Evolutionary conservation across 1,140 invertebrate genomes (phyloP).

Genomic region (Frieseomelitta varia): DNA sequence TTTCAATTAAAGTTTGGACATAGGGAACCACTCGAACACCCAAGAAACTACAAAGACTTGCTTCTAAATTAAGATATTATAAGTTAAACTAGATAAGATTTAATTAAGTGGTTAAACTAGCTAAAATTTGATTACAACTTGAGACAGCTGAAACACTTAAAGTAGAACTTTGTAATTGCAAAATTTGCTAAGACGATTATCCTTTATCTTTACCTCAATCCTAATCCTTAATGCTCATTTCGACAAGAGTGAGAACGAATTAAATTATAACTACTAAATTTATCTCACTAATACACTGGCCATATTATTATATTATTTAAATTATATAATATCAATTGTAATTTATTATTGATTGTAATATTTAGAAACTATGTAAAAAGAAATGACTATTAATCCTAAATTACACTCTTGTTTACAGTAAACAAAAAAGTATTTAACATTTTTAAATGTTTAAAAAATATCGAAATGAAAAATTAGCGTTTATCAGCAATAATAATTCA

Average conservation of each 20-base stretch:
- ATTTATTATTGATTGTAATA: not conserved
- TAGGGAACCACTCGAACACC: not conserved
- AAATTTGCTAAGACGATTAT: not conserved
- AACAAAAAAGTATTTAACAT: too few relatives aligned
- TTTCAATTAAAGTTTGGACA: not conserved
- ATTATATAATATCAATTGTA: too few relatives aligned
- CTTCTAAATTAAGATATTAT: too few relatives aligned
- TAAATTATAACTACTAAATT: too few relatives aligned
- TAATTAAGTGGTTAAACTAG: not conserved
- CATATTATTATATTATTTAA: too few relatives aligned
- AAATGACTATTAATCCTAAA: not conserved
- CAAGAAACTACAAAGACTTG: not conserved
- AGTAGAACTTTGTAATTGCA: not conserved
- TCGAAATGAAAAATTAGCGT: too few relatives aligned
- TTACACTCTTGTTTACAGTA: too few relatives aligned
- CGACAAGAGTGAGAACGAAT: not conserved
- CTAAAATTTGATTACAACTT: not conserved
- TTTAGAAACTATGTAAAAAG: not conserved
- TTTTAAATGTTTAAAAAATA: too few relatives aligned
- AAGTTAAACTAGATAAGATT: not conserved
- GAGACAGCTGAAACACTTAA: fast-evolving
- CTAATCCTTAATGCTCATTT: not conserved
- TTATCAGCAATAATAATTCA: too few relatives aligned
- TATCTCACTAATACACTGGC: too few relatives aligned
- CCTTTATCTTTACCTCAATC: too few relatives aligned